These are phyloP conservation scores for Delphinus delphis DNA, from an alignment of 2,113 vertebrate genomes.

Conservation along the genomic window DNA sequence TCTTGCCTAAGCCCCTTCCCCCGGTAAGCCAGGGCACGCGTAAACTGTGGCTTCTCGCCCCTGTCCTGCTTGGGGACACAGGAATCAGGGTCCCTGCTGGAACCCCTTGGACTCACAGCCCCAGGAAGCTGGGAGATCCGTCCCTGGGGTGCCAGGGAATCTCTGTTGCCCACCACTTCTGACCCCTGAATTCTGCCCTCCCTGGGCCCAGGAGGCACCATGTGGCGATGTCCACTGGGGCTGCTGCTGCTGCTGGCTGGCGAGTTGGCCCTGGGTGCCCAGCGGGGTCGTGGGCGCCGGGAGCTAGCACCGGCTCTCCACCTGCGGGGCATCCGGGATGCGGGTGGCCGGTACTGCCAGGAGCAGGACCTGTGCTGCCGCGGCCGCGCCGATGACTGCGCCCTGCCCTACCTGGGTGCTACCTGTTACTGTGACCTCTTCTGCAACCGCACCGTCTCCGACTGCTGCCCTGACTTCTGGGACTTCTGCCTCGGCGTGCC, in stretches of 20 bases:
- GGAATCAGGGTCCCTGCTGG: not conserved
- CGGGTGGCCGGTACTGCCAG: slow-evolving; percentile 91
- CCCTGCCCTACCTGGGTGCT: slow-evolving; percentile 93
- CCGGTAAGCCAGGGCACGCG: not conserved
- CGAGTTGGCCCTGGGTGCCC: slow-evolving; percentile 68
- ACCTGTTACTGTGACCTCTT: slow-evolving; percentile 99
- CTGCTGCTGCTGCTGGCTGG: slow-evolving; percentile 82
- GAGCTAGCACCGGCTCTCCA: slow-evolving; percentile 90
- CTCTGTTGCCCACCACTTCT: not conserved
- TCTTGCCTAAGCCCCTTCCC: not conserved
- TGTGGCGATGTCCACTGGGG: slow-evolving; percentile 63
- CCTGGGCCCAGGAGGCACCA: slow-evolving; percentile 54
- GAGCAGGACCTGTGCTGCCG: slow-evolving; percentile 91
- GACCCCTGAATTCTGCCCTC: slow-evolving; percentile 52
- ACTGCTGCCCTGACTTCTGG: slow-evolving; percentile 99
- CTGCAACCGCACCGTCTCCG: slow-evolving; percentile 96
- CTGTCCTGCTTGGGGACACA: not conserved
- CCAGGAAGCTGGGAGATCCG: not conserved
- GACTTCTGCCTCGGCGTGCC: slow-evolving; percentile 91
- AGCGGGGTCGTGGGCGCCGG: slow-evolving; percentile 77
- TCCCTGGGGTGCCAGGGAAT: not conserved
- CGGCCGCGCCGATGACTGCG: slow-evolving; percentile 91
- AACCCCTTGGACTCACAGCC: not conserved
- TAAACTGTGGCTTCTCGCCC: not conserved
- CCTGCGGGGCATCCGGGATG: slow-evolving; percentile 91